These are phyloP conservation scores for Parazoanthus swiftii DNA, from an alignment of 92 coral and sea anemone genomes.

Conservation along the genomic window DNA sequence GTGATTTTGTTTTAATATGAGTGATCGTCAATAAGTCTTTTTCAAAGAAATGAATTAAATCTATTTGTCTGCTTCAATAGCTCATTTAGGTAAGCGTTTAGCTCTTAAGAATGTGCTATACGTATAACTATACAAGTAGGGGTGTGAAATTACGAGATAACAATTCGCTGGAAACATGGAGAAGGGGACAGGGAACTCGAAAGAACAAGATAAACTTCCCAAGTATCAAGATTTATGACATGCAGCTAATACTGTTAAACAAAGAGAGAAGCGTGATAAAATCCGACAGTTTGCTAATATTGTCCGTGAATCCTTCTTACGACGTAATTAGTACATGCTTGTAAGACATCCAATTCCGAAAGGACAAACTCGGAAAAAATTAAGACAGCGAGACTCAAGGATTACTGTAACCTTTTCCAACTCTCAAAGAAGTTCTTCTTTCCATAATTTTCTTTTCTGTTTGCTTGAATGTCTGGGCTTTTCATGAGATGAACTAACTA, in stretches of 20 bases:
- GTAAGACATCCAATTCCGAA: background rate
- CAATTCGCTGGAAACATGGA: background rate
- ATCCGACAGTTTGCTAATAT: background rate
- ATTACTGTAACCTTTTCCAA: no score
- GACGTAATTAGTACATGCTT: background rate
- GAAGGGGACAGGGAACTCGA: background rate
- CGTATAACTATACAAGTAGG: background rate
- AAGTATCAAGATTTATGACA: no score
- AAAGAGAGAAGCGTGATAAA: background rate
- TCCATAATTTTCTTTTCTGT: background rate
- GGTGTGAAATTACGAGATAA: background rate
- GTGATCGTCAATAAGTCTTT: background rate
- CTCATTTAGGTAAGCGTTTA: background rate
- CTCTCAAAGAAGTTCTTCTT: background rate
- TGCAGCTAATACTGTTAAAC: background rate
- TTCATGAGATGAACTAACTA: background rate
- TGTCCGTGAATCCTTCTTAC: background rate
- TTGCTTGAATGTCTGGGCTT: background rate
- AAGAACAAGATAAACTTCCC: background rate
- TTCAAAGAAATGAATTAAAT: no score
- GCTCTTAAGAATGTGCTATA: background rate
- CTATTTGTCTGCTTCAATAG: background rate
- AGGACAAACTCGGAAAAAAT: background rate
- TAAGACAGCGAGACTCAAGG: no score
- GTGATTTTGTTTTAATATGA: background rate